phyloP scores from a whole-genome alignment of 64 coral and sea anemone species.

The Montipora foliosa region DNA sequence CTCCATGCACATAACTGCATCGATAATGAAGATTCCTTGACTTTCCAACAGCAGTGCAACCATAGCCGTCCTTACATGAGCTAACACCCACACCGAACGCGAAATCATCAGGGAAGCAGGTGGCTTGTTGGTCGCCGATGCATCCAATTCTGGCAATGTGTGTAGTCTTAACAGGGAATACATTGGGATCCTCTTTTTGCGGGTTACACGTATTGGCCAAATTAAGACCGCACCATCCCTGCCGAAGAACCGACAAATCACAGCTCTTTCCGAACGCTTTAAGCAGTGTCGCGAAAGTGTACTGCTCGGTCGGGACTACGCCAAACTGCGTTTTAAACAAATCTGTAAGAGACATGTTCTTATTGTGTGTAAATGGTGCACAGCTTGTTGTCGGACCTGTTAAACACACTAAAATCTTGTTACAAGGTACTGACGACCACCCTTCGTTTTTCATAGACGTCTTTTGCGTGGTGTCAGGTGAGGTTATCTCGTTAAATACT shows the following conservation, averaged over 20 bases:
- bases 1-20: conserved; percentile 90
- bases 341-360: conserved; percentile 65
- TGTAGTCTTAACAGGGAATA: conserved; percentile 70
- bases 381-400: conserved; percentile 79
- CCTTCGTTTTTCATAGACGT: conserved; percentile 96
- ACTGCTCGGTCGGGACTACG: conserved; percentile 81
- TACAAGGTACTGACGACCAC: conserved; percentile 65
- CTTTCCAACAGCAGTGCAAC: conserved; percentile 77
- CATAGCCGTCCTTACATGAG: conserved; percentile 92
- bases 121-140: conserved; percentile 88
- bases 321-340: conserved; percentile 90
- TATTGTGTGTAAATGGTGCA: conserved; percentile 88
- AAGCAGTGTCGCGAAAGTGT: conserved; percentile 84
- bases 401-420: conserved; percentile 76
- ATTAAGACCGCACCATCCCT: conserved; percentile 93
- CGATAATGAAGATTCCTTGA: conserved; percentile 96
- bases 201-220: conserved; percentile 88
- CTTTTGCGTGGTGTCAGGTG: conserved; percentile 72
- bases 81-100: conserved; percentile 93
- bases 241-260: conserved; percentile 82
- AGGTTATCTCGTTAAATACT: conserved; percentile 76
- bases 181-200: conserved; percentile 79
- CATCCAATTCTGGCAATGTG: conserved; percentile 90
- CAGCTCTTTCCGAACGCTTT: conserved; percentile 96
- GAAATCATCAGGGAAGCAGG: conserved; percentile 91